Evolutionary conservation across 1,140 invertebrate species (phyloP).

Genomic region (Pogonomyrmex californicus): DNA sequence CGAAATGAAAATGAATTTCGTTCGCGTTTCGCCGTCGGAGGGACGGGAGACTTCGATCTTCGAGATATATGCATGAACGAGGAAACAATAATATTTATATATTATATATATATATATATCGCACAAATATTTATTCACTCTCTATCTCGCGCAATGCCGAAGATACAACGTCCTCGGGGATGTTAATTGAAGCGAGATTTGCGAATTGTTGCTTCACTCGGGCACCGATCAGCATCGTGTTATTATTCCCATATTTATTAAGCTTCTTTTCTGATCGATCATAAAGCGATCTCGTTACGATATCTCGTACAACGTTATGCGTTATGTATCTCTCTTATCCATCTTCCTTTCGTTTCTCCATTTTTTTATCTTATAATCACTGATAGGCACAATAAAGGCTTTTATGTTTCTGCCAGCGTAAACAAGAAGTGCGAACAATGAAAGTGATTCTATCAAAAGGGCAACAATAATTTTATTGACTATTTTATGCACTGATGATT

Average conservation of each 20-base stretch:
- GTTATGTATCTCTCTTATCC: background rate
- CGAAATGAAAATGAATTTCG: background rate
- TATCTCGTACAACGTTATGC: conserved; percentile 1
- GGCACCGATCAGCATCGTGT: background rate
- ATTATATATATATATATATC: no score
- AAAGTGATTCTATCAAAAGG: conserved; percentile 35
- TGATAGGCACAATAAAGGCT: conserved; percentile 83
- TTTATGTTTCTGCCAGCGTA: conserved; percentile 76
- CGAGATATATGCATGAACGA: background rate
- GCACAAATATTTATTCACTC: conserved; percentile 17
- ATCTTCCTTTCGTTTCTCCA: conserved; percentile 5
- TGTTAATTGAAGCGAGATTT: conserved; percentile 12
- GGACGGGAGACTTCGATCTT: conserved; percentile 18
- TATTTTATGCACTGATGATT: background rate
- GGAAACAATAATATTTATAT: conserved; percentile 9
- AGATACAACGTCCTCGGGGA: background rate
- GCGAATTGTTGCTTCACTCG: conserved; percentile 34
- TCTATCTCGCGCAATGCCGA: conserved; percentile 23
- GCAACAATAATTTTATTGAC: conserved; percentile 34
- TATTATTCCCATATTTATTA: background rate
- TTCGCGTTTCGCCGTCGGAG: background rate
- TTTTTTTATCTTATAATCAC: conserved; percentile 53
- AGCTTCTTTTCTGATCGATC: conserved; percentile 22
- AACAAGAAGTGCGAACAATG: conserved; percentile 68
- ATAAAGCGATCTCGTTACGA: conserved; percentile 37